These are phyloP conservation scores for Mythimna impura DNA, from an alignment of 2,888 invertebrate species.

Conservation along the genomic window DNA sequence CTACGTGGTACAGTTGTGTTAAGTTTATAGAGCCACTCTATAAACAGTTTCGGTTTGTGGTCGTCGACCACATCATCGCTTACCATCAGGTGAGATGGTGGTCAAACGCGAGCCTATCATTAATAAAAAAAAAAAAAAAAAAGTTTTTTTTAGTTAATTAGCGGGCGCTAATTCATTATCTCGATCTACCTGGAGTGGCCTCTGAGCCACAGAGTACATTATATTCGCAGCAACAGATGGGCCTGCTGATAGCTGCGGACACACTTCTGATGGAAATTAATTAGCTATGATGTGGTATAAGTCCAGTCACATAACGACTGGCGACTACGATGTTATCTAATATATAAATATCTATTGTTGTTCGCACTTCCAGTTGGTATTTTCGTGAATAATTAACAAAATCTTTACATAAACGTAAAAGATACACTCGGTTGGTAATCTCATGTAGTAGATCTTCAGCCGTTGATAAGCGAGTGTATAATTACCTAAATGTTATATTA, in stretches of 20 bases:
- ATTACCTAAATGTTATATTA: conserved; percentile 43
- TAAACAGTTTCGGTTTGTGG: no score
- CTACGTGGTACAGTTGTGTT: conserved; percentile 2
- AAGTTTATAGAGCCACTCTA: conserved; percentile 29
- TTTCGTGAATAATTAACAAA: conserved; percentile 19
- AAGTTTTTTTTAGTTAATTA: conserved; percentile 59
- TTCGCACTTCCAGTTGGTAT: conserved; percentile 14
- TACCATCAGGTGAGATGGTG: no score
- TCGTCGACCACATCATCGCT: no score
- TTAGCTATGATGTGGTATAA: conserved; percentile 36
- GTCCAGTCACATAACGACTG: conserved; percentile 14
- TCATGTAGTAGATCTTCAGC: conserved; percentile 34
- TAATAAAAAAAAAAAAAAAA: no score
- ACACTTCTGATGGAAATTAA: conserved; percentile 25
- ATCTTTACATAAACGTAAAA: conserved; percentile 4
- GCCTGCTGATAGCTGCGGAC: conserved; percentile 36
- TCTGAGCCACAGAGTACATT: conserved; percentile 33
- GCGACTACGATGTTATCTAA: conserved; percentile 14
- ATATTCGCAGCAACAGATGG: conserved; percentile 36
- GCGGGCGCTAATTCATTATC: conserved; percentile 50
- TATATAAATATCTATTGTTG: conserved; percentile 19
- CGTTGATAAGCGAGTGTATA: conserved; percentile 31
- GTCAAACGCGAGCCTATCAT: no score
- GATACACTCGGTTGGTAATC: conserved; percentile 33
- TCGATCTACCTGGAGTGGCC: conserved; percentile 30